phyloP scores from a whole-genome alignment of 1,140 invertebrate species.

The Ericerus pela region DNA sequence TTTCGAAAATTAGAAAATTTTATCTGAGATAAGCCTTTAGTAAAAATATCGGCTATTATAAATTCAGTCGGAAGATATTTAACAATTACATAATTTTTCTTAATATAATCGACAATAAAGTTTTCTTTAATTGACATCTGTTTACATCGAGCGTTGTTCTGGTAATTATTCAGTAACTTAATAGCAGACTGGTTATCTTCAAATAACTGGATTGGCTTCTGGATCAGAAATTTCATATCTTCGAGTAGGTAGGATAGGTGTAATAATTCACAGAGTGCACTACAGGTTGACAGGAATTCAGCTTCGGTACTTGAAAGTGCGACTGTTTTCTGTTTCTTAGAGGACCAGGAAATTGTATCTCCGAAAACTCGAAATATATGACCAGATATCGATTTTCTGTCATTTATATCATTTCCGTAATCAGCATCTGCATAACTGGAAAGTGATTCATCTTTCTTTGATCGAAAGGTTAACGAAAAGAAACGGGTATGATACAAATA shows the following conservation, averaged over 20 bases:
- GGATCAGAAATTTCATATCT: conserved; percentile 13
- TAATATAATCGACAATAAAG: neutral
- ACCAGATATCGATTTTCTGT: conserved; percentile 26
- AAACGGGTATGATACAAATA: too few species aligned
- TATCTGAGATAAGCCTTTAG: neutral
- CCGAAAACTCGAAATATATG: conserved; percentile 20
- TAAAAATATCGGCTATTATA: neutral
- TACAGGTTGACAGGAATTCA: conserved; percentile 25
- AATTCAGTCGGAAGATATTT: neutral
- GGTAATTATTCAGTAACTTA: too few species aligned
- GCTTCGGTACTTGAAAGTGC: conserved; percentile 25
- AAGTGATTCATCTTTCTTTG: neutral
- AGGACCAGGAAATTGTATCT: conserved; percentile 21
- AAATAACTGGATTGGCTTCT: neutral
- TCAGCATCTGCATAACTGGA: conserved; percentile 24
- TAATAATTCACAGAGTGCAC: conserved; percentile 21
- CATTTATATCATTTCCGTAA: conserved; percentile 26
- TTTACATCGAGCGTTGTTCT: neutral
- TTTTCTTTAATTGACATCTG: neutral
- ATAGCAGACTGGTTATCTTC: conserved; percentile 6
- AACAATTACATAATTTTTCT: neutral
- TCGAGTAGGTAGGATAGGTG: conserved; percentile 17
- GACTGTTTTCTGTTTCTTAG: conserved; percentile 22
- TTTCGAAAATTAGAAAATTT: neutral
- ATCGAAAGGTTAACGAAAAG: too few species aligned